phyloP scores from a whole-genome alignment of 2,113 vertebrate genomes.

The Sebastes fasciatus region DNA sequence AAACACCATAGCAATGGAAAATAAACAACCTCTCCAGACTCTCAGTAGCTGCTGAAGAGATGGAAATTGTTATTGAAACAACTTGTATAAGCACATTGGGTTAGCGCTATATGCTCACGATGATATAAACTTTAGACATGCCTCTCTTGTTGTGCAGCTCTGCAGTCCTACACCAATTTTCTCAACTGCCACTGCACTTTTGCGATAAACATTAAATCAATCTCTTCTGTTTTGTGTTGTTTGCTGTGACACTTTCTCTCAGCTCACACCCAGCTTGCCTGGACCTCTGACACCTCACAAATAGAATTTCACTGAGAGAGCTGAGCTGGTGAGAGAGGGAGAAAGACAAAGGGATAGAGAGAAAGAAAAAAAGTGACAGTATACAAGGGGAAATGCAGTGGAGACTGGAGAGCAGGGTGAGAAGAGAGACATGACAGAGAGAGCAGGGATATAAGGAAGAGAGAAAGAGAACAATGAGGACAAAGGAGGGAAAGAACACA shows the following conservation, averaged over 20 bases:
- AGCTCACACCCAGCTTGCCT: constrained; percentile 51
- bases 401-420: constrained; percentile 27
- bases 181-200: constrained; percentile 46
- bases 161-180: constrained; percentile 40
- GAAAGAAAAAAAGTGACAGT: background rate
- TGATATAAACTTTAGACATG: constrained; percentile 22
- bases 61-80: constrained; percentile 34
- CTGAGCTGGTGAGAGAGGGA: constrained; percentile 18
- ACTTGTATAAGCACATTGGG: background rate
- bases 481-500: constrained; percentile 26
- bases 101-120: background rate
- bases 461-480: constrained; percentile 32
- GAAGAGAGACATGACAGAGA: constrained; percentile 32
- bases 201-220: constrained; percentile 68
- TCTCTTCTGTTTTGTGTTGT: constrained; percentile 60
- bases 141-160: constrained; percentile 28
- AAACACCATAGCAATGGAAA: constrained; percentile 11
- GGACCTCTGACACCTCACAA: constrained; percentile 72
- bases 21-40: constrained; percentile 25
- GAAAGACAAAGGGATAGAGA: constrained; percentile 17
- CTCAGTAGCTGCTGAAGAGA: background rate
- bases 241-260: constrained; percentile 69
- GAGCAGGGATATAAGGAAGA: constrained; percentile 18
- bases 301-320: constrained; percentile 64
- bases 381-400: constrained; percentile 11